Evolutionary conservation across 2,797 vertebrate genomes (phyloP), one percentile per base, ranked within the genome.

Genomic region (Myotis planiceps): DNA sequence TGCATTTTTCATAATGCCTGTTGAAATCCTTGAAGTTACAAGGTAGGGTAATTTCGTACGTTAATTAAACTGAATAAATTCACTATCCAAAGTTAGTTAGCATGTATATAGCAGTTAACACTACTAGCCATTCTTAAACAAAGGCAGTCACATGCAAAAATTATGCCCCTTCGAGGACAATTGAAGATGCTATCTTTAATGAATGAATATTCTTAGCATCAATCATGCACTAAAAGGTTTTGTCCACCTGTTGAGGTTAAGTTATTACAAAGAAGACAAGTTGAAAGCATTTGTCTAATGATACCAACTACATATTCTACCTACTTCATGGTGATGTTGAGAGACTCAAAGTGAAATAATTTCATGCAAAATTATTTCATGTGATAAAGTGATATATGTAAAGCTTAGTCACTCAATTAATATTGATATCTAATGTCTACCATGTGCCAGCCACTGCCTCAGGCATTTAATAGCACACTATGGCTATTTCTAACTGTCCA

Each of bases 201-300:
- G 89, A 29, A 86, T 81, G 84, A 92, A 49, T 65, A 47, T 72
- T 96, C 49, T 89, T 93, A 76, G 60, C 94, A 98, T 97, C 92
- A 95, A 96, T 98, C 97, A 97, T 6, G 2, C 68, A 83, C 96
- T 97, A 97, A 97, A 97, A 97, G 96, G 93, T 93, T 96, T 95
- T 95, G 87, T 88, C 91, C 83, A 90, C 89, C 81, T 98, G 96
- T 96, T 97, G 96, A 96, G 90, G 93, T 79, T 95, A 96, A 96
- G 93, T 97, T 96, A 96, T 96, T 96, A 83, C 93, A 90, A 92
- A 86, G 87, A 63, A 88, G 96, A 96, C 94, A 92, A 92, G 89
- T 92, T 97, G 96, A 97, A 97, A 97, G 96, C 93, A 90, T 96
- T 80, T 90, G 55, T 96, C 84, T 93, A 93, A 88, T 82, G 91